Percentiles rank a stretch among this genome's conserved stretches.
These are phyloP conservation scores for Phyllostomus discolor DNA, from an alignment of 2,113 vertebrate species.

Conservation along the genomic window DNA sequence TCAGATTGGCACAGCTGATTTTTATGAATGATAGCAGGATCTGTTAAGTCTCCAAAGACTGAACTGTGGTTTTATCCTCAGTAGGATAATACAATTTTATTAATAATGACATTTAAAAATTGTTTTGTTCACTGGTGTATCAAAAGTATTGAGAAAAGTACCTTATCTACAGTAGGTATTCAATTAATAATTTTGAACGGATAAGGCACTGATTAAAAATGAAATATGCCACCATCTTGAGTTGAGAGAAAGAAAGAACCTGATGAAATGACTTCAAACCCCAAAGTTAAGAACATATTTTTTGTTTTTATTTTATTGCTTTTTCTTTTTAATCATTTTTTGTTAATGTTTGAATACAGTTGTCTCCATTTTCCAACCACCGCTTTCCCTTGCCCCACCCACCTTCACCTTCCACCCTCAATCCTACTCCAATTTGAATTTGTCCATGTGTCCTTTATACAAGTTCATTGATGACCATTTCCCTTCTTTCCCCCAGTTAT, in stretches of 20 bases:
- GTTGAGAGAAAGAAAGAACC: neutral
- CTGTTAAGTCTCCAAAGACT: neutral
- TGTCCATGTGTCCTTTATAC: too few relatives aligned
- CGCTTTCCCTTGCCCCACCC: too few relatives aligned
- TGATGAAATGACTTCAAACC: neutral
- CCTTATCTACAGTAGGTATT: neutral
- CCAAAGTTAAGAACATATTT: neutral
- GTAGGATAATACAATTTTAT: neutral
- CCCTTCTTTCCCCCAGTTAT: too few relatives aligned
- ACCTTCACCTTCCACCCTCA: too few relatives aligned
- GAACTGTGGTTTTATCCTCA: neutral
- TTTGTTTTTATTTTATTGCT: too few relatives aligned
- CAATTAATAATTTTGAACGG: neutral
- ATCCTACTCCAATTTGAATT: too few relatives aligned
- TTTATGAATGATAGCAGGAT: neutral
- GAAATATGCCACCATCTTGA: neutral
- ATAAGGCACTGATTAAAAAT: neutral
- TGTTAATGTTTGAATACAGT: too few relatives aligned
- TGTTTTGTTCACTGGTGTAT: neutral
- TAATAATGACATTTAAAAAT: neutral
- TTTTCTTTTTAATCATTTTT: too few relatives aligned
- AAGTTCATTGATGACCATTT: too few relatives aligned
- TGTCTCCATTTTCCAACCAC: too few relatives aligned
- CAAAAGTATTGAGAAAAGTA: neutral
- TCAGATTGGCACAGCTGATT: neutral